Conservation (phyloP, 1,140 invertebrate species). For the Lasioglossum albipes region DNA sequence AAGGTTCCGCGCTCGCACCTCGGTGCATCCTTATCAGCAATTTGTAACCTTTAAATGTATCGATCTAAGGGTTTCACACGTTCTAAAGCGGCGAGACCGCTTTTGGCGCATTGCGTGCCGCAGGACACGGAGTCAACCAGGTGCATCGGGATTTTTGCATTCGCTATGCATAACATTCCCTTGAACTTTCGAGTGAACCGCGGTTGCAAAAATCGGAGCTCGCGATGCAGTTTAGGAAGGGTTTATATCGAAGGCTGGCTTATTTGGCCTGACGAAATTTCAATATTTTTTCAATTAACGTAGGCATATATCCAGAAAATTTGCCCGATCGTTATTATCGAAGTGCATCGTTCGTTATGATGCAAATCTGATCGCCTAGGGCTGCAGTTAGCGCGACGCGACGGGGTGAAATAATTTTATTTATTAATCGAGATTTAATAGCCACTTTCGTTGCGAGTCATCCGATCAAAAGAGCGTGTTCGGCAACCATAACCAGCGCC, state of each 20-base stretch:
- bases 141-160: conserved; percentile 46
- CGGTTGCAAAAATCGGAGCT: neutral
- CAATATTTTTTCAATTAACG: no score
- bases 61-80: conserved; percentile 35
- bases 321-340: no score
- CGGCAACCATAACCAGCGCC: conserved; percentile 14
- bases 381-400: no score
- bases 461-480: conserved; percentile 31
- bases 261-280: no score
- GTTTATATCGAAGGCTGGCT: neutral
- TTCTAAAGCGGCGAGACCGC: conserved; percentile 7
- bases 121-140: conserved; percentile 2
- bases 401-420: no score
- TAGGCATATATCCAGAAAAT: no score
- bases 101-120: conserved; percentile 42
- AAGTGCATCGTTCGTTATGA: no score
- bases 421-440: neutral
- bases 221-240: neutral
- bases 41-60: conserved; percentile 39
- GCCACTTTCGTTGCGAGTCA: neutral
- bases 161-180: conserved; percentile 19
- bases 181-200: conserved; percentile 9
- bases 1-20: neutral
- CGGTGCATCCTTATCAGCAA: conserved; percentile 12
- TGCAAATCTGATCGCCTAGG: no score